Percentiles rank a stretch among this genome's conserved stretches.
Evolutionary conservation across 30 jellyfish, hydroid and myxozoan genomes (phyloP).

Genomic region (Phacellophora camtschatica): DNA sequence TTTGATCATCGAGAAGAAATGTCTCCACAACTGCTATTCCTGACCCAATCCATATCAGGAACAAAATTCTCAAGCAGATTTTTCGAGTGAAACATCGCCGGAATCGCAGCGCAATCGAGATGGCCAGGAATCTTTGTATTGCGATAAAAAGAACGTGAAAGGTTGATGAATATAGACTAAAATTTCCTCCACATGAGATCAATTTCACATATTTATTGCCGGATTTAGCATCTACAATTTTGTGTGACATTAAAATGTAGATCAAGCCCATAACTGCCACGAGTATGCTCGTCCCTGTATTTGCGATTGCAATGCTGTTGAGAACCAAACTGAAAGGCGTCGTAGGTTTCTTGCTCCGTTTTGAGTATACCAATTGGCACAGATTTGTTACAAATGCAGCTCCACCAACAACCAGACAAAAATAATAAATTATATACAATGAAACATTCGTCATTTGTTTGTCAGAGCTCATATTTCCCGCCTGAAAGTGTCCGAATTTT

Average conservation of each 20-base stretch:
- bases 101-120: background rate
- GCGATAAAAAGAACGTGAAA: background rate
- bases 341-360: background rate
- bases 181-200: background rate
- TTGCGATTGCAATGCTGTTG: background rate
- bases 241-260: background rate
- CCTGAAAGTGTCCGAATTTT: no score
- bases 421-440: no score
- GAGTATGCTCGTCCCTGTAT: background rate
- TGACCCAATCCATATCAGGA: background rate
- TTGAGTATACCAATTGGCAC: background rate
- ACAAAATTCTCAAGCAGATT: background rate
- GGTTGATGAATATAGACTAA: background rate
- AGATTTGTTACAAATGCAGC: background rate
- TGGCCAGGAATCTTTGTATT: background rate
- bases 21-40: no score
- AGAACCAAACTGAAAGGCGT: background rate
- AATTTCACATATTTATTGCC: background rate
- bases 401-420: background rate
- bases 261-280: background rate
- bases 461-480: no score
- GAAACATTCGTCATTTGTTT: no score
- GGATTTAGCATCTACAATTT: background rate
- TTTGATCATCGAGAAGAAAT: no score
- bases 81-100: background rate